phyloP scores from a whole-genome alignment of 1,140 invertebrate genomes.

The Zophobas atratus region DNA sequence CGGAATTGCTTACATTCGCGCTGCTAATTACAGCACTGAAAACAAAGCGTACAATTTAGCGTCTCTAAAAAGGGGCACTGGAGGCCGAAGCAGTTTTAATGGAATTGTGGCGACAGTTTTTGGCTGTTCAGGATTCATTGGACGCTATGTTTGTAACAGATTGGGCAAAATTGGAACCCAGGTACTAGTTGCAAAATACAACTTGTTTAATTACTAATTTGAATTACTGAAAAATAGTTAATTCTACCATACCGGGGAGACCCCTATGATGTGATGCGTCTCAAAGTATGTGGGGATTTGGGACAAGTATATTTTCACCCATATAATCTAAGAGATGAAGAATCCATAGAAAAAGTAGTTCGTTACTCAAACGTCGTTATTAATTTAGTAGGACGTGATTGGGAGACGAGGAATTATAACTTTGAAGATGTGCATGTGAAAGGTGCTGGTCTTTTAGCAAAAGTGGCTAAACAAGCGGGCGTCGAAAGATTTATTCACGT shows the following conservation, averaged over 20 bases:
- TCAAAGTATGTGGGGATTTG: slow-evolving; percentile 93
- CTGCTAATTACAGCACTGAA: slow-evolving; percentile 32
- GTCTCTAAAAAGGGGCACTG: slow-evolving; percentile 87
- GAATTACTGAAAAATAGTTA: slow-evolving; percentile 72
- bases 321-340: slow-evolving; percentile 89
- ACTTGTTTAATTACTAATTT: no score
- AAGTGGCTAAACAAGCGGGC: slow-evolving; percentile 81
- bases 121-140: slow-evolving; percentile 91
- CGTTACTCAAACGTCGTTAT: slow-evolving; percentile 98
- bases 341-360: slow-evolving; percentile 88
- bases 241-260: slow-evolving; percentile 95
- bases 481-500: slow-evolving; percentile 91
- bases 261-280: slow-evolving; percentile 79
- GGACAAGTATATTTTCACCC: slow-evolving; percentile 96
- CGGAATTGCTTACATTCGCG: slow-evolving; percentile 29
- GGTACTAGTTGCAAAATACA: slow-evolving; percentile 68
- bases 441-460: slow-evolving; percentile 82
- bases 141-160: slow-evolving; percentile 87
- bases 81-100: slow-evolving; percentile 96
- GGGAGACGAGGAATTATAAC: slow-evolving; percentile 92
- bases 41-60: slow-evolving; percentile 73
- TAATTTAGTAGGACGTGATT: slow-evolving; percentile 94
- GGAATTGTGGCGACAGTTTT: slow-evolving; percentile 98
- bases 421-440: slow-evolving; percentile 87
- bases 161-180: slow-evolving; percentile 91